Conservation (phyloP, 37 sponge, comb jelly and placozoan genomes). For the Chondrosia reniformis region DNA sequence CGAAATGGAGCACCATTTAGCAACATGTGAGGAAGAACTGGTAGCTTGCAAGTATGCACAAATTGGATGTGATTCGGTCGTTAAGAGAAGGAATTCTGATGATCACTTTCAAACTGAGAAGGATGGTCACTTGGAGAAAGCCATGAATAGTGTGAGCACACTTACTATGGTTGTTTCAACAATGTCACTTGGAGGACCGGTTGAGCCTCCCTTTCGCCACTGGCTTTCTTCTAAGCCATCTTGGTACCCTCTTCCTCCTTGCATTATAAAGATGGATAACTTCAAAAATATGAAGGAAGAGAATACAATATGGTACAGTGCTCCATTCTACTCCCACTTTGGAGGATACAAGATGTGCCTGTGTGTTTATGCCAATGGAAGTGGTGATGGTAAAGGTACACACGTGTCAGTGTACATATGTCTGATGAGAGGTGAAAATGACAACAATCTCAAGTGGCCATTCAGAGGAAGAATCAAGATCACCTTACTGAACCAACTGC, state of each 20-base stretch:
- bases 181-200: too few relatives aligned
- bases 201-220: too few relatives aligned
- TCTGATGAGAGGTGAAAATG: constrained; percentile 29
- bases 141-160: too few relatives aligned
- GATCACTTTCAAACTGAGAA: background rate
- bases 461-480: constrained; percentile 4
- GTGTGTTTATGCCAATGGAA: constrained; percentile 34
- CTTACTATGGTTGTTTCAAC: too few relatives aligned
- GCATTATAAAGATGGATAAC: constrained; percentile 1
- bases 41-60: constrained; percentile 42
- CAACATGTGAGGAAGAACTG: constrained; percentile 16
- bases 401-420: constrained; percentile 37
- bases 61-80: constrained; percentile 36
- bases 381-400: constrained; percentile 27
- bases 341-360: constrained; percentile 45
- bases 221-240: too few relatives aligned
- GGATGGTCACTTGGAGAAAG: background rate
- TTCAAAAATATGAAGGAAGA: background rate
- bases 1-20: constrained; percentile 16
- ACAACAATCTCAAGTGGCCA: constrained; percentile 34
- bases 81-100: background rate
- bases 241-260: too few relatives aligned
- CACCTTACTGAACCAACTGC: constrained; percentile 13
- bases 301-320: constrained; percentile 12
- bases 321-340: constrained; percentile 23